Evolutionary conservation across 2,113 vertebrate species (phyloP).

Genomic region (Etia nguti): DNA sequence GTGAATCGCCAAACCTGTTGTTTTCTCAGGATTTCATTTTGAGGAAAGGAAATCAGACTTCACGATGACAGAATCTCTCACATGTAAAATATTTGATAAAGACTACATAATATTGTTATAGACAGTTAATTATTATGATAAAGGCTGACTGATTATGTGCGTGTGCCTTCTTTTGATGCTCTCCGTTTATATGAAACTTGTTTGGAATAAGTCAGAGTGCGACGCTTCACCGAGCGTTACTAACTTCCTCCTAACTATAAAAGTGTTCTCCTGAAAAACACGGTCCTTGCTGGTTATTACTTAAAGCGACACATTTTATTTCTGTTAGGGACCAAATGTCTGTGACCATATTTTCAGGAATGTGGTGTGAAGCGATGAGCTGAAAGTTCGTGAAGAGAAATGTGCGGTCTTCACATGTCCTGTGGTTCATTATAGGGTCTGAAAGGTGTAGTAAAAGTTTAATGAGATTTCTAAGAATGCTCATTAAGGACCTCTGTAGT

Average conservation of each 20-base stretch:
- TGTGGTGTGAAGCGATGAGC: not conserved
- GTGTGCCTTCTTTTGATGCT: not conserved
- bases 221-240: not conserved
- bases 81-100: not conserved
- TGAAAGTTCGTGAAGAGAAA: not conserved
- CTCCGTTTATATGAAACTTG: not conserved
- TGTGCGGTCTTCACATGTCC: not conserved
- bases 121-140: not conserved
- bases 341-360: not conserved
- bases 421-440: not conserved
- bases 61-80: not conserved
- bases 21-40: not conserved
- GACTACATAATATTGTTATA: not conserved
- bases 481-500: not conserved
- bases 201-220: not conserved
- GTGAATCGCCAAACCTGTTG: not conserved
- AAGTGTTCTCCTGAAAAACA: not conserved
- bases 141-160: not conserved
- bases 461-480: not conserved
- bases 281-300: not conserved
- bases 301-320: not conserved
- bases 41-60: not conserved
- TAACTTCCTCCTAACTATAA: not conserved
- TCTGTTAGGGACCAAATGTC: not conserved
- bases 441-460: not conserved